Percentiles rank a stretch among this genome's conserved stretches.
Evolutionary conservation across 2,113 vertebrate genomes (phyloP).

Genomic region (Romanogobio albipinnatus): DNA sequence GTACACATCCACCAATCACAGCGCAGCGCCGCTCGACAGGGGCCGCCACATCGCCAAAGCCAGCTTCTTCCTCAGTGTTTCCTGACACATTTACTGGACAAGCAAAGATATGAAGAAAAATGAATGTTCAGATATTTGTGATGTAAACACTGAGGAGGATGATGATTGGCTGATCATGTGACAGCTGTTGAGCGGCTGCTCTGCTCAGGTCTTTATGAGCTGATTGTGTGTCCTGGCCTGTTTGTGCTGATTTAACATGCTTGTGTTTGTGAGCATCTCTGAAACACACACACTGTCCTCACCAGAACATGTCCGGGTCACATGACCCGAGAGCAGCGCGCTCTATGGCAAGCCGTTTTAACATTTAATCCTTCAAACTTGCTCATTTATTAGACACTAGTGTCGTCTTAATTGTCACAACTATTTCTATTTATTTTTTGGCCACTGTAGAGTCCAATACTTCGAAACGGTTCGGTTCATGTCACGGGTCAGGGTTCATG

Average conservation of each 20-base stretch:
- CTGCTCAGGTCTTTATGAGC: slow-evolving; percentile 52
- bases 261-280: background rate
- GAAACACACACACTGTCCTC: background rate
- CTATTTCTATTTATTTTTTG: too few species aligned
- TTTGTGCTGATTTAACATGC: slow-evolving; percentile 35
- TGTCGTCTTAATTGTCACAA: too few species aligned
- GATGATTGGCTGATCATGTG: too few species aligned
- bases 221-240: slow-evolving; percentile 83
- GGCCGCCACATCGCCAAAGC: background rate
- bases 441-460: too few species aligned
- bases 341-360: too few species aligned
- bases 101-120: background rate
- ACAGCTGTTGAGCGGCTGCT: slow-evolving; percentile 3
- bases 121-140: too few species aligned
- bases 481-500: too few species aligned
- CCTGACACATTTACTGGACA: background rate
- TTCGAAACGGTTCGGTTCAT: too few species aligned
- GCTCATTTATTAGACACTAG: too few species aligned
- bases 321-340: background rate
- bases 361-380: too few species aligned
- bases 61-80: too few species aligned
- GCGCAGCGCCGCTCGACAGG: slow-evolving; percentile 47
- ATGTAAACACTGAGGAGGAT: too few species aligned
- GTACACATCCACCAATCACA: slow-evolving; percentile 80
- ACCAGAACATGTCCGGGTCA: background rate